A percentile compares a stretch with the other conserved stretches of the same genome.
These are phyloP conservation scores for Hypotaenidia okinawae DNA, from an alignment of 2,797 vertebrate genomes.

Conservation along the genomic window DNA sequence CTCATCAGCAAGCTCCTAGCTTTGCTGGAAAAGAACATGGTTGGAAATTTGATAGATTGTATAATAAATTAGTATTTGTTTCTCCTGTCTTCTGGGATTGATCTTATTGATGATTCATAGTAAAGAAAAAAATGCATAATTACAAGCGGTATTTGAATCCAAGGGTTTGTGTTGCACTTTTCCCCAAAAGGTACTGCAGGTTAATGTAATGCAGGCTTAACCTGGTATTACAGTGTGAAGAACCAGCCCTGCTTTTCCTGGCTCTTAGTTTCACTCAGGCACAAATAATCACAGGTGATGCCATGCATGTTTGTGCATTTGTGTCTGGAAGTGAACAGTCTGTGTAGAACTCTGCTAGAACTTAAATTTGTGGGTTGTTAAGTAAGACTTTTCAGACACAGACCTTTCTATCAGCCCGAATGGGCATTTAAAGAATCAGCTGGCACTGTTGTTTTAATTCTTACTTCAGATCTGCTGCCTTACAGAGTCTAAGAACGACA, in stretches of 20 bases:
- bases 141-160: neutral
- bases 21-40: neutral
- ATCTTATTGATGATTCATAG: neutral
- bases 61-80: neutral
- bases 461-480: neutral
- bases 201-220: neutral
- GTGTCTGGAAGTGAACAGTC: neutral
- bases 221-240: neutral
- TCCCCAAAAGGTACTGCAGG: neutral
- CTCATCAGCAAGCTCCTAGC: neutral
- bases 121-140: neutral
- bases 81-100: neutral
- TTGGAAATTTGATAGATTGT: neutral
- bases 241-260: neutral
- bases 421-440: fast-evolving
- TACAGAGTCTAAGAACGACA: neutral
- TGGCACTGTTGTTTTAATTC: neutral
- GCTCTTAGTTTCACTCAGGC: fast-evolving
- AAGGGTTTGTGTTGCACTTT: neutral
- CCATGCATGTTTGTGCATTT: fast-evolving
- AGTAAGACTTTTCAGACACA: neutral
- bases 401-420: neutral
- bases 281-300: neutral
- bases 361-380: neutral
- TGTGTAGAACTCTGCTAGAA: neutral